phyloP scores from a whole-genome alignment of 2,797 vertebrate species.

The Echeneis naucrates region DNA sequence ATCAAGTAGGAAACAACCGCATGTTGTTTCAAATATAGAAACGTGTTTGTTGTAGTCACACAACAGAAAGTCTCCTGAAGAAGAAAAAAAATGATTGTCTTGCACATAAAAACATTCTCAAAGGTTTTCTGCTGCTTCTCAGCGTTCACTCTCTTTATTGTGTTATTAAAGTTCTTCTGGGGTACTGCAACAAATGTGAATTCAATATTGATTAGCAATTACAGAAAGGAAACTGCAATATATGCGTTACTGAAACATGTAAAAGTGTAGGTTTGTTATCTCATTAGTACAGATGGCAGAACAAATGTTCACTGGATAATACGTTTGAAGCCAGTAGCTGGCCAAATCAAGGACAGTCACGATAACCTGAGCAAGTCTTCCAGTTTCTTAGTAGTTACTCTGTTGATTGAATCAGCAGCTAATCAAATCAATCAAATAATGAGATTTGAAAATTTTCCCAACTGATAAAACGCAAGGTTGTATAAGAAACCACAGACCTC shows the following conservation, averaged over 20 bases:
- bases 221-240: neutral
- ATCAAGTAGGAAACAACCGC: neutral
- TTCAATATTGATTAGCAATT: slow-evolving; percentile 1
- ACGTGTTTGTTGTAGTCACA: neutral
- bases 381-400: slow-evolving; percentile 49
- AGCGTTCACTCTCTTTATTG: slow-evolving; percentile 12
- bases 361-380: neutral
- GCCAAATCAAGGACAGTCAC: slow-evolving; percentile 4
- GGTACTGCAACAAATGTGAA: neutral
- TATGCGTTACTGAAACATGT: slow-evolving; percentile 1
- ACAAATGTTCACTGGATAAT: neutral
- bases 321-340: neutral
- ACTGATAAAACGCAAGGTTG: slow-evolving; percentile 55
- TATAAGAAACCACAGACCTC: slow-evolving; percentile 63
- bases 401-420: slow-evolving; percentile 55
- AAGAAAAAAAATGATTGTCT: slow-evolving; percentile 38
- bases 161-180: slow-evolving; percentile 30
- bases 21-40: neutral
- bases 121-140: slow-evolving; percentile 19
- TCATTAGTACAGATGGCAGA: neutral
- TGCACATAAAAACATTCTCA: slow-evolving; percentile 39
- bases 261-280: neutral
- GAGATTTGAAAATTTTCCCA: slow-evolving; percentile 62
- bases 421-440: slow-evolving; percentile 76
- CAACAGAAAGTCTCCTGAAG: slow-evolving; percentile 13